Conservation (phyloP, 2,797 vertebrate genomes). For the Etheostoma nigrum region DNA sequence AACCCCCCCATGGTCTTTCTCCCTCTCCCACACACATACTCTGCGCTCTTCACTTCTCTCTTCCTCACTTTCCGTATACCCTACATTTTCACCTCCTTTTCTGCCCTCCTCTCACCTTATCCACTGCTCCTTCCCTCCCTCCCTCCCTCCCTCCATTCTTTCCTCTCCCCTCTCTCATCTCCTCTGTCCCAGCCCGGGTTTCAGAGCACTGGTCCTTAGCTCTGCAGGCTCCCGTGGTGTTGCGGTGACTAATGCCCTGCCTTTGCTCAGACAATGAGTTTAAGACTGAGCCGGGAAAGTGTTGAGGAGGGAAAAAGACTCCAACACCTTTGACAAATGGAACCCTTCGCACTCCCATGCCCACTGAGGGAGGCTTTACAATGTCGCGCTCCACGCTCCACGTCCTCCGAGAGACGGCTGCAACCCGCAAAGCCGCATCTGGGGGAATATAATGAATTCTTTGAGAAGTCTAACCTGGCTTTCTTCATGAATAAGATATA, state of each 20-base stretch:
- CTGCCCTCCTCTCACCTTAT: conserved; percentile 70
- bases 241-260: conserved; percentile 96
- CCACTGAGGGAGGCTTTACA: conserved; percentile 82
- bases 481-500: conserved; percentile 87
- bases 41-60: conserved; percentile 52
- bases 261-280: conserved; percentile 95
- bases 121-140: conserved; percentile 57
- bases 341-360: conserved; percentile 75
- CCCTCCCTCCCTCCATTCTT: conserved; percentile 17
- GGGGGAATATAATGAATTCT: conserved; percentile 84
- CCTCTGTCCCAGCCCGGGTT: conserved; percentile 67
- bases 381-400: conserved; percentile 73
- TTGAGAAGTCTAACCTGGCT: conserved; percentile 81
- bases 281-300: conserved; percentile 89
- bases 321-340: conserved; percentile 95
- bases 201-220: conserved; percentile 76
- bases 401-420: conserved; percentile 75
- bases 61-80: conserved; percentile 66
- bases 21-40: conserved; percentile 79
- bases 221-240: conserved; percentile 90
- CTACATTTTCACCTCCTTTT: conserved; percentile 64
- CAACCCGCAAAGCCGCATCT: conserved; percentile 73
- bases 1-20: conserved; percentile 65
- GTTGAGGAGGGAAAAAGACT: conserved; percentile 89
- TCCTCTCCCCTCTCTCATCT: conserved; percentile 31